Evolutionary conservation across 2,888 invertebrate species (phyloP), one percentile per base, ranked within the genome.

Genomic region (Stictocephala bisonia): DNA sequence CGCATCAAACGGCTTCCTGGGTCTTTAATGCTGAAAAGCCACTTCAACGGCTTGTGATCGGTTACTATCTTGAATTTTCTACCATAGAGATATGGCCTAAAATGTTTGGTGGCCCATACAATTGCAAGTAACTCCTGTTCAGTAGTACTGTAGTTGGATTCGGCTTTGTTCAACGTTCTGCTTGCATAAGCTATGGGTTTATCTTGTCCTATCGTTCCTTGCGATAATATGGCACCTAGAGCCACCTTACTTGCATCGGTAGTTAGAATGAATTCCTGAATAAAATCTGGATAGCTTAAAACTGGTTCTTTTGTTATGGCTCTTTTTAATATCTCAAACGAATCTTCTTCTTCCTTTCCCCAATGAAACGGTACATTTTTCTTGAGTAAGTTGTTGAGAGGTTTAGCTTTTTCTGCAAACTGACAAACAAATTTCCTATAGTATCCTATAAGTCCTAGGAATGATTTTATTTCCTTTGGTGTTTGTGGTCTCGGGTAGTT

Each of bases 31-130:
- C 13, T 80, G 68, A 83, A 81, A 0, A 84, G 60, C 81, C 82
- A 84, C 2, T 77, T 79, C 1, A 84, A 67, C 0, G 83, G 82
- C 67, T 81, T 78, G 72, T 84, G 84, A 64, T 85, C 84, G 0
- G 83, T 84, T 2, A 81, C 79, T 0, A 85, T 82, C 0, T 73
- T 79, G 40, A 85, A 84, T 71, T 80, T 78, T 26, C 76, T 77
- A 7, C 82, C 83, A 35, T 79, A 81, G 1, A 83, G 51, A 74
- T 35, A 35, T 6, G 7, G 11, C 13, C 35, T 35, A 11, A 35
- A 35, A 6, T 9, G 7, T 35, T 35, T 35, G 6, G 11, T 13
- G 6, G 35, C 35, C 35, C 35, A 35, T 35, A 35, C 35, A 35
- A 35, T 35, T 9, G 35, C 35, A 9, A 35, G 35, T 13, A 35